Conservation (phyloP, 1,140 invertebrate genomes). For the Gonioctena quinquepunctata region DNA sequence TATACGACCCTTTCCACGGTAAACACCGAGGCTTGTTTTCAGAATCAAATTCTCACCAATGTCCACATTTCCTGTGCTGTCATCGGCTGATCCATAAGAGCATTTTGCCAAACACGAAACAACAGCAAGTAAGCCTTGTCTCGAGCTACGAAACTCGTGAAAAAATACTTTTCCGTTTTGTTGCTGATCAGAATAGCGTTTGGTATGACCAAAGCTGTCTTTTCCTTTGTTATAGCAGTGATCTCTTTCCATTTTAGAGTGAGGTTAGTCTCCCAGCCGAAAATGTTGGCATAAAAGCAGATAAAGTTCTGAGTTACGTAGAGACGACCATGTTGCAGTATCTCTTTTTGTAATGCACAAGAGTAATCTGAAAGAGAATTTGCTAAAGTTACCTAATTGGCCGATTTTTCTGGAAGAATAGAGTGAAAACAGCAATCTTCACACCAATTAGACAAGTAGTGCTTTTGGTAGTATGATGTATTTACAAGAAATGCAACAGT, state of each 20-base stretch:
- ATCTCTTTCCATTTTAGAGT: conserved; percentile 86
- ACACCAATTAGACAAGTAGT: too few relatives aligned
- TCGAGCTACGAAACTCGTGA: conserved; percentile 88
- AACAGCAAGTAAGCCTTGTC: conserved; percentile 95
- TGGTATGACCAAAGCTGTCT: conserved; percentile 90
- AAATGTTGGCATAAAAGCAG: conserved; percentile 95
- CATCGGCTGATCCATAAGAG: conserved; percentile 87
- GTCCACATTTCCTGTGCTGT: conserved; percentile 87
- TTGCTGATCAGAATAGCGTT: conserved; percentile 91
- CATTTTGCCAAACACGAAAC: conserved; percentile 95
- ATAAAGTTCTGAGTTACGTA: conserved; percentile 93
- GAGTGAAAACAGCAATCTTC: too few relatives aligned
- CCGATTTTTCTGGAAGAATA: too few relatives aligned
- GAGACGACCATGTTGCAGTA: conserved; percentile 87
- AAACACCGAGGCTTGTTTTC: too few relatives aligned
- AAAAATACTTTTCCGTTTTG: conserved; percentile 85
- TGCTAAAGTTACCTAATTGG: too few relatives aligned
- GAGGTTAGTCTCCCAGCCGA: conserved; percentile 88
- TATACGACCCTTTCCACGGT: too few relatives aligned
- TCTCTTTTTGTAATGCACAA: conserved; percentile 93
- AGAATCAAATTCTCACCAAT: conserved; percentile 64
- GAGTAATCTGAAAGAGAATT: conserved; percentile 81
- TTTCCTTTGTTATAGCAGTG: conserved; percentile 89
- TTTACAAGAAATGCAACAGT: too few relatives aligned
- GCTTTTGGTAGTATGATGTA: too few relatives aligned